Conservation (phyloP, 1,140 invertebrate genomes). For the Aphaenogaster ashmeadi region DNA sequence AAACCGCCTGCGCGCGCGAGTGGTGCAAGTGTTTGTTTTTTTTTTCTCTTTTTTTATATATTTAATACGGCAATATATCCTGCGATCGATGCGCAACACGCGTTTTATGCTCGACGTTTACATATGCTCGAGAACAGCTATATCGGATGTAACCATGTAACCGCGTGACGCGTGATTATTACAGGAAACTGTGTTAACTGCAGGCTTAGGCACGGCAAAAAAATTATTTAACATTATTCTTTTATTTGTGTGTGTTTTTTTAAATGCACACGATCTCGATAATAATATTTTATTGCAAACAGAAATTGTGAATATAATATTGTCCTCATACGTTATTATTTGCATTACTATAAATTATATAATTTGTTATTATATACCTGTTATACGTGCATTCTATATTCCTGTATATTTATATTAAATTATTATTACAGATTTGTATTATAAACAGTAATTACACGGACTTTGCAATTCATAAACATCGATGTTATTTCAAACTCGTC, state of each 20-base stretch:
- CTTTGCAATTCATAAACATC: constrained; percentile 3
- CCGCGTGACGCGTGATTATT: constrained; percentile 35
- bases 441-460: constrained; percentile 10
- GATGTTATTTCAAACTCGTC: constrained; percentile 41
- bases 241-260: not conserved
- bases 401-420: constrained; percentile 13
- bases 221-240: constrained; percentile 12
- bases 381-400: not conserved
- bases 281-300: constrained; percentile 14
- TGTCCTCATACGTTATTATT: constrained; percentile 12
- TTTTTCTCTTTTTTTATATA: not conserved
- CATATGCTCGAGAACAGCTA: not conserved
- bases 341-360: constrained; percentile 13
- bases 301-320: constrained; percentile 21
- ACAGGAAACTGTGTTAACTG: constrained; percentile 18
- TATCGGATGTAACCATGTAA: constrained; percentile 9
- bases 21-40: not conserved
- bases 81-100: constrained; percentile 46
- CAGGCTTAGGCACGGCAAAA: not conserved
- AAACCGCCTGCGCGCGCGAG: not conserved
- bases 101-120: constrained; percentile 33
- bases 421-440: constrained; percentile 42
- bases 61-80: constrained; percentile 46
- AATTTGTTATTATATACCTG: constrained; percentile 8
- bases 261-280: not conserved